These are phyloP conservation scores for Ochotona curzoniae DNA, from an alignment of 2,113 vertebrate species.

Conservation along the genomic window DNA sequence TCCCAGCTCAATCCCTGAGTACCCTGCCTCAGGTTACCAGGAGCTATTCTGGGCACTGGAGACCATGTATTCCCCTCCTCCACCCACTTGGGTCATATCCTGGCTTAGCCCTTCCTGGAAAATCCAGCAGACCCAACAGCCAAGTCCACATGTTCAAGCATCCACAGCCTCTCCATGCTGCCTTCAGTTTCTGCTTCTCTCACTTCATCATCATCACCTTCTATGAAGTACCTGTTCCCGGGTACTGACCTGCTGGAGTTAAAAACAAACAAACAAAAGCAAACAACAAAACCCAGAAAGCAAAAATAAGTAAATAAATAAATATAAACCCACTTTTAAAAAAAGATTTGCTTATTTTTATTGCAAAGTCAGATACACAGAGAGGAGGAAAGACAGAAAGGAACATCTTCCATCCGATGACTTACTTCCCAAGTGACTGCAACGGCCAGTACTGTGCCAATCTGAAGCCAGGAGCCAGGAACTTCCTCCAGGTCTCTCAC, in stretches of 20 bases:
- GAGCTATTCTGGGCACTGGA: constrained; percentile 70
- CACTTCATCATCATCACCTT: not conserved
- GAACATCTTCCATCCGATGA: too few species aligned
- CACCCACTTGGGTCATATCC: constrained; percentile 27
- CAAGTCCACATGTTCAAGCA: not conserved
- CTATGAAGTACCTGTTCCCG: not conserved
- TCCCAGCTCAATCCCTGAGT: constrained; percentile 66
- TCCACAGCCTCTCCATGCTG: not conserved
- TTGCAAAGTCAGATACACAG: too few species aligned
- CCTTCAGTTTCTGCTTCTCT: constrained; percentile 1
- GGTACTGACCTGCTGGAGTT: not conserved
- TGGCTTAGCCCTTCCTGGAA: constrained; percentile 68
- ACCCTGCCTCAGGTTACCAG: constrained; percentile 76
- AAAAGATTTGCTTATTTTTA: too few species aligned
- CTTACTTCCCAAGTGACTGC: too few species aligned
- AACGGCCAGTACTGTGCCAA: too few species aligned
- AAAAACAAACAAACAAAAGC: too few species aligned
- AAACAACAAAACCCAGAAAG: too few species aligned
- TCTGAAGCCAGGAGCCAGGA: too few species aligned
- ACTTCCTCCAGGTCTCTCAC: too few species aligned
- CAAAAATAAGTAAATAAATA: too few species aligned
- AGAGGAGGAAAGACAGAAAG: too few species aligned
- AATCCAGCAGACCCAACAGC: not conserved
- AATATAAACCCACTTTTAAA: too few species aligned
- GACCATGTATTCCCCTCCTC: constrained; percentile 37